phyloP scores from a whole-genome alignment of 2,888 invertebrate species.

The Epiblema foenella region DNA sequence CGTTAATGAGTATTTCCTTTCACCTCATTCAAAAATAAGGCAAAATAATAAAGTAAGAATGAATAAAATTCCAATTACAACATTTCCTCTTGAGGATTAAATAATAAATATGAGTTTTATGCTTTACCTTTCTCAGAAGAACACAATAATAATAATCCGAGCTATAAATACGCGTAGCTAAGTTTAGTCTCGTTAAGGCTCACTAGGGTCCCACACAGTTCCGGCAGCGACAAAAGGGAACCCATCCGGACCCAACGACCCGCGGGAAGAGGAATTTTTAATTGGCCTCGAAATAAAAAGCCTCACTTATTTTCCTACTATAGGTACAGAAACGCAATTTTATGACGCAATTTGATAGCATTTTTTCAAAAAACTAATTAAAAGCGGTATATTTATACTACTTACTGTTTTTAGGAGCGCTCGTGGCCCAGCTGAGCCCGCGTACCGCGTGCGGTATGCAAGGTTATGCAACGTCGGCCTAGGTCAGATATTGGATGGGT shows the following conservation, averaged over 20 bases:
- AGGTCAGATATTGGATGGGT: too few species aligned
- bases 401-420: neutral
- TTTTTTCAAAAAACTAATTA: conserved; percentile 19
- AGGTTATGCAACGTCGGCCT: too few species aligned
- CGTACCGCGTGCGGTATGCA: too few species aligned
- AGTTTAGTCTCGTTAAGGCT: conserved; percentile 67
- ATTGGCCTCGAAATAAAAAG: conserved; percentile 76
- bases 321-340: conserved; percentile 60
- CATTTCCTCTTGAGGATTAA: neutral
- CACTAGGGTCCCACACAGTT: conserved; percentile 68
- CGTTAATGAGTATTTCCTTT: too few species aligned
- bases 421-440: too few species aligned
- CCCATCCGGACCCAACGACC: conserved; percentile 62
- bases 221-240: conserved; percentile 71
- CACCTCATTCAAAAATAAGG: too few species aligned
- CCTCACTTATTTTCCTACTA: conserved; percentile 63
- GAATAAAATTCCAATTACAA: neutral
- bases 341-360: conserved; percentile 54
- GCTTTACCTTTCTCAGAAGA: conserved; percentile 4
- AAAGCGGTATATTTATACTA: neutral
- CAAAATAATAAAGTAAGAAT: neutral
- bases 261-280: conserved; percentile 74
- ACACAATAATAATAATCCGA: conserved; percentile 17
- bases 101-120: neutral
- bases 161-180: conserved; percentile 44